A percentile compares a stretch with the other conserved stretches of the same genome.
These are phyloP conservation scores for Prosopocoilus inquinatus DNA, from an alignment of 2,888 invertebrate species.

Conservation along the genomic window DNA sequence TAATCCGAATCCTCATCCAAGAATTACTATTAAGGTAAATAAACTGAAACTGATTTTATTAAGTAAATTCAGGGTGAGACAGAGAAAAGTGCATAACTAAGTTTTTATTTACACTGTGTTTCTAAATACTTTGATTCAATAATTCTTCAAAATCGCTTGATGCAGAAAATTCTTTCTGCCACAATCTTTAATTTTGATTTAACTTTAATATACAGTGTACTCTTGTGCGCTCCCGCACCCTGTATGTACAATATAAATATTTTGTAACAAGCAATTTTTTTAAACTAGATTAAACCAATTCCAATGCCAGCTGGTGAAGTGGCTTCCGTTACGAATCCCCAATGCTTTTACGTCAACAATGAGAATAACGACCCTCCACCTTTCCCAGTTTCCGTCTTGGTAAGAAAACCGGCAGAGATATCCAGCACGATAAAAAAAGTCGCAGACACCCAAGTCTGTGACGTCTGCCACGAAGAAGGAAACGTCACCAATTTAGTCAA, in stretches of 20 bases:
- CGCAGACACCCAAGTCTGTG: constrained; percentile 54
- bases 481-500: constrained; percentile 65
- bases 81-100: too few species aligned
- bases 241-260: background rate
- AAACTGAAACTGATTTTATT: constrained; percentile 1
- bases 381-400: constrained; percentile 16
- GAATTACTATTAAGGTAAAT: constrained; percentile 76
- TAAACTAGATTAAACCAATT: constrained; percentile 68
- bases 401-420: constrained; percentile 15
- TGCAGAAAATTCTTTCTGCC: too few species aligned
- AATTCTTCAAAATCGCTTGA: too few species aligned
- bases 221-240: too few species aligned
- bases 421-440: constrained; percentile 8
- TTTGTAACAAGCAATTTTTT: background rate
- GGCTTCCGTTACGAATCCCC: constrained; percentile 63
- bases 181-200: too few species aligned
- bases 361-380: constrained; percentile 59
- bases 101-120: too few species aligned
- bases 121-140: too few species aligned
- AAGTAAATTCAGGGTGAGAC: too few species aligned
- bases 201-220: too few species aligned
- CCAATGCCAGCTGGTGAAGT: constrained; percentile 74
- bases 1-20: constrained; percentile 62
- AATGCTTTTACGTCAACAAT: constrained; percentile 76
- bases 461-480: constrained; percentile 65